A percentile compares a stretch with the other conserved stretches of the same genome.
These are phyloP conservation scores for Drosophila lutescens DNA, from an alignment of 2,888 invertebrate genomes.

Conservation along the genomic window DNA sequence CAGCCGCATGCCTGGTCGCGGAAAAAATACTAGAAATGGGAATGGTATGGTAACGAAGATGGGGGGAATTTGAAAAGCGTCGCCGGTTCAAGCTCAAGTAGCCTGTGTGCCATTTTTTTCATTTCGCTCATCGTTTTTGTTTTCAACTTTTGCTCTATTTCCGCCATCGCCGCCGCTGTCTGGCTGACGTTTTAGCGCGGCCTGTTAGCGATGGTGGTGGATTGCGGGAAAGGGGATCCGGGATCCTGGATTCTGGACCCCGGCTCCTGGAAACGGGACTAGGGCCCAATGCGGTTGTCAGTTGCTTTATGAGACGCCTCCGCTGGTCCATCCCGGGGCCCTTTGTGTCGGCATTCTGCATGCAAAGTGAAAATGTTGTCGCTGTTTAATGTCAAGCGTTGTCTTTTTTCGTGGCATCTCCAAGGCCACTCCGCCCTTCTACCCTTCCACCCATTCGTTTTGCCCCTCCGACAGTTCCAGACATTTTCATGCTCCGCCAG, in stretches of 20 bases:
- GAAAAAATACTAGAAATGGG: conserved; percentile 48
- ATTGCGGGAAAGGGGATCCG: too few relatives aligned
- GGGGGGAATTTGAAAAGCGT: conserved; percentile 41
- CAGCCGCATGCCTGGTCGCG: conserved; percentile 65
- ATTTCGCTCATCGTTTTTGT: conserved; percentile 34
- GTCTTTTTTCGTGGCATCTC: conserved; percentile 38
- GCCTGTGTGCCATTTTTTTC: conserved; percentile 73
- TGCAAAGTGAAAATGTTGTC: conserved; percentile 77
- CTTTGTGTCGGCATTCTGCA: conserved; percentile 73
- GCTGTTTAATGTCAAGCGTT: conserved; percentile 80
- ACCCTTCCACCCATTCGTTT: conserved; percentile 1
- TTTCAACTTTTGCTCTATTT: conserved; percentile 77
- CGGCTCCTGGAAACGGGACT: background rate
- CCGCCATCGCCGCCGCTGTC: conserved; percentile 62
- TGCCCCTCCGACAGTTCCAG: conserved; percentile 47
- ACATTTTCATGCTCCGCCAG: conserved; percentile 52
- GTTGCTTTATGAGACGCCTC: conserved; percentile 69
- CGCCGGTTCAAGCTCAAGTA: conserved; percentile 67
- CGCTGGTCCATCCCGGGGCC: conserved; percentile 54
- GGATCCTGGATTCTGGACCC: too few relatives aligned
- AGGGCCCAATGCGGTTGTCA: conserved; percentile 59
- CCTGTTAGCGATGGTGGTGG: conserved; percentile 66
- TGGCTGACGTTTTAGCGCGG: conserved; percentile 73
- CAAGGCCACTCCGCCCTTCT: conserved; percentile 8
- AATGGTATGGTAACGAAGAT: background rate